phyloP scores from a whole-genome alignment of 2,888 invertebrate genomes.

The Andrena fulva region DNA sequence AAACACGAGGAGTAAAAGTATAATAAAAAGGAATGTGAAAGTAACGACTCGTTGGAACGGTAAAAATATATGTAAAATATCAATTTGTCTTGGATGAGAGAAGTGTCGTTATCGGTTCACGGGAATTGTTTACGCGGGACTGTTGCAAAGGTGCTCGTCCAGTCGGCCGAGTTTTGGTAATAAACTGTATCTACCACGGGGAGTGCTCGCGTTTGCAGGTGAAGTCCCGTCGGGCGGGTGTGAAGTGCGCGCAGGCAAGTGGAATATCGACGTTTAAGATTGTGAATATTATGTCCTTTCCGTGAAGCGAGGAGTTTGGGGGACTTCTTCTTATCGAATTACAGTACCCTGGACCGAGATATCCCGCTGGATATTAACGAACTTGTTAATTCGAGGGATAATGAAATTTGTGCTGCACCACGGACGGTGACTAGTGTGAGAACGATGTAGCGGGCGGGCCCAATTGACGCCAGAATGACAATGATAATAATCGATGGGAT shows the following conservation, averaged over 20 bases:
- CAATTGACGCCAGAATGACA: conserved; percentile 10
- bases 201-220: not conserved
- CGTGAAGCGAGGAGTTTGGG: no score
- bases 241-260: conserved; percentile 32
- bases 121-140: not conserved
- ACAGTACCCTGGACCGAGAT: not conserved
- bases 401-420: no score
- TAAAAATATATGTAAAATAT: not conserved
- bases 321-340: not conserved
- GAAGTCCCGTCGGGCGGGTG: conserved; percentile 34
- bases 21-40: not conserved
- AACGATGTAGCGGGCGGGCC: conserved; percentile 29
- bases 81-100: not conserved
- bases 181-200: not conserved
- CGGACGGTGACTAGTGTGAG: not conserved
- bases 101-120: not conserved
- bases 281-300: not conserved
- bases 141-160: not conserved
- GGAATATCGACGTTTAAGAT: conserved; percentile 5
- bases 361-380: no score
- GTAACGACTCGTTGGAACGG: not conserved
- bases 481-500: conserved; percentile 53
- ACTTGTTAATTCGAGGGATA: no score
- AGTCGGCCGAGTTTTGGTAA: not conserved
- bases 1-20: not conserved